Base-by-base conservation (phyloP, 2,888 invertebrate species). In the Pseudococcus jackbeardsleyi region DNA sequence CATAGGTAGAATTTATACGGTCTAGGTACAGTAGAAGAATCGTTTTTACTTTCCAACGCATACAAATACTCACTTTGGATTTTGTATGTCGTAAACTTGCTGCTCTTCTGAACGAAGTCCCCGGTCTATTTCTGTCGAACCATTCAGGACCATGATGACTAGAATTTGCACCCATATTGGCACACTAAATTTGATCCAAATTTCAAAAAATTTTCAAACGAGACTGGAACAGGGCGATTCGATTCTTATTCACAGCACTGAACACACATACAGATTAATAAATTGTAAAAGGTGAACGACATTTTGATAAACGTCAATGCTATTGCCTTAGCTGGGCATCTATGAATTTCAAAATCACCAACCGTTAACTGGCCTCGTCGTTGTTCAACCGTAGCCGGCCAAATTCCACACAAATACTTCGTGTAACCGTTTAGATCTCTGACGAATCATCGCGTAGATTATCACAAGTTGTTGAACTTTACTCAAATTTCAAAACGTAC, bases 31-130 rank as follows among this genome's bases (percentile, higher is more conserved):
- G 26, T 33, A 33, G 26, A 33, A 33, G 26, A 33, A 33, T 33
- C 26, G 3, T 33, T 33, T 33, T 33, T 33, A 33, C 26, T 33
- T 3, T 33, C 3, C 3, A 2, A 2, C 26, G 26, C 3, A n/a
- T 12, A 46, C 15, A 33, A 33, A 33, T 46, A 68, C 86, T 68
- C 90, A 90, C 90, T 90, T 90, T 90, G 46, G 90, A 90, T 84
- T 88, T 88, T 26, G 68, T 54, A 15, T 90, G 90, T 84, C 90
- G 86, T 42, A 89, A 89, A 86, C 90, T 90, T 19, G 90, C 90
- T 89, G 90, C 89, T 86, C 90, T 89, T 89, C 89, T 90, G 90
- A 90, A 90, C 11, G 89, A 89, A 15, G 89, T 89, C 33, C 89
- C 89, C 59, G 72, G 64, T 33, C 3, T 33, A 33, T 3, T 33